phyloP scores from a whole-genome alignment of 2,797 vertebrate genomes.

The Melanotaenia parkinsoni region DNA sequence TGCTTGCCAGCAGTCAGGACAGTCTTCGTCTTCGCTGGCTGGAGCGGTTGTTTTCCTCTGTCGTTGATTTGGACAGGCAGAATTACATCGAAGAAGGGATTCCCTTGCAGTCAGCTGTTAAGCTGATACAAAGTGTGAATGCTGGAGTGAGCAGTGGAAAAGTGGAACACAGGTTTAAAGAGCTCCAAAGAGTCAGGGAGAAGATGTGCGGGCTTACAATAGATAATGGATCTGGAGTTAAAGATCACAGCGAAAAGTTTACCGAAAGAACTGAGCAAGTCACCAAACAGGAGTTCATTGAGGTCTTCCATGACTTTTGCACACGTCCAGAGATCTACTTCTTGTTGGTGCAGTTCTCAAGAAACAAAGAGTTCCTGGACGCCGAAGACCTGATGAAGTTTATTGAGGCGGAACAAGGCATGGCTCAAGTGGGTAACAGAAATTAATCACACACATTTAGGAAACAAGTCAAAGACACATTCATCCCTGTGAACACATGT shows the following conservation, averaged over 20 bases:
- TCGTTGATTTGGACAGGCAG: constrained; percentile 67
- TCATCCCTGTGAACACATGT: not conserved
- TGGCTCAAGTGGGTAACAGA: constrained; percentile 85
- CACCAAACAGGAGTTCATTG: constrained; percentile 90
- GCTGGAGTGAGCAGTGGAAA: constrained; percentile 88
- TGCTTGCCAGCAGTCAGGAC: constrained; percentile 93
- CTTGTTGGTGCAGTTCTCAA: constrained; percentile 95
- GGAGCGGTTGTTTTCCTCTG: constrained; percentile 88
- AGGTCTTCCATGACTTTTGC: constrained; percentile 95
- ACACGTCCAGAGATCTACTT: constrained; percentile 97
- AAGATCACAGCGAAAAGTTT: constrained; percentile 36
- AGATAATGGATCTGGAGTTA: constrained; percentile 37
- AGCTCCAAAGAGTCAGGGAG: constrained; percentile 90
- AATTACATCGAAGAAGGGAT: constrained; percentile 81
- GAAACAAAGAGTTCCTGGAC: constrained; percentile 97
- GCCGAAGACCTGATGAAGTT: constrained; percentile 95
- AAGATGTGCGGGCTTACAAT: constrained; percentile 62
- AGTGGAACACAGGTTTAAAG: constrained; percentile 93
- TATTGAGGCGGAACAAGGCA: constrained; percentile 95
- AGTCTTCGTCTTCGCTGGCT: constrained; percentile 93
- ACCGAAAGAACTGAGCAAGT: constrained; percentile 76
- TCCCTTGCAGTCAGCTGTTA: constrained; percentile 84
- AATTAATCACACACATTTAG: not conserved
- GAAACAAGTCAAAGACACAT: not conserved
- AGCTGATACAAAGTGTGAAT: constrained; percentile 88